Evolutionary conservation across 2,113 vertebrate genomes (phyloP).

Genomic region (Chamaetylas fuelleborni): DNA sequence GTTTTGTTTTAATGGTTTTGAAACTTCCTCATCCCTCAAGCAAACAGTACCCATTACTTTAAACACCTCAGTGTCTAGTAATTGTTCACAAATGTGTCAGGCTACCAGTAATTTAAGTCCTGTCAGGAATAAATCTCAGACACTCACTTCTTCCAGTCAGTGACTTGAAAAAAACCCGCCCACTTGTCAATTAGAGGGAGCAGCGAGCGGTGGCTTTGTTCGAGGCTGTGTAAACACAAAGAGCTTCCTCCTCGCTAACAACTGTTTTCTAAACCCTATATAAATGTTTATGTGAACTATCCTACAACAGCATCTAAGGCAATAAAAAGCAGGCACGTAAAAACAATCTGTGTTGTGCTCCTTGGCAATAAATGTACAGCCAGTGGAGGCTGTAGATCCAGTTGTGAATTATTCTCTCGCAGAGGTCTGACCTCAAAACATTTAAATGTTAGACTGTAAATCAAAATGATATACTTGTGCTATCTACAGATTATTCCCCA

Average conservation of each 20-base stretch:
- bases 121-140: slow-evolving; percentile 80
- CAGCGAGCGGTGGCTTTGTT: slow-evolving; percentile 77
- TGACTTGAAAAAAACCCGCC: slow-evolving; percentile 82
- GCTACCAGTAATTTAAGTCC: slow-evolving; percentile 80
- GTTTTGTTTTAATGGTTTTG: slow-evolving; percentile 70
- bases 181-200: slow-evolving; percentile 87
- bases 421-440: slow-evolving; percentile 76
- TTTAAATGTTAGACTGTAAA: slow-evolving; percentile 75
- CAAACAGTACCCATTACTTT: slow-evolving; percentile 76
- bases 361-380: slow-evolving; percentile 68
- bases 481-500: slow-evolving; percentile 50
- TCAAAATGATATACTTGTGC: slow-evolving; percentile 68
- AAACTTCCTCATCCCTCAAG: slow-evolving; percentile 75
- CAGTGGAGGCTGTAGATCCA: slow-evolving; percentile 60
- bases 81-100: slow-evolving; percentile 82
- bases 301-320: slow-evolving; percentile 56
- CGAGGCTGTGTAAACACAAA: slow-evolving; percentile 79
- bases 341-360: slow-evolving; percentile 56
- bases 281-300: slow-evolving; percentile 80
- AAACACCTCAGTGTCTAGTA: slow-evolving; percentile 79
- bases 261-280: slow-evolving; percentile 81
- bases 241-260: slow-evolving; percentile 78
- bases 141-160: slow-evolving; percentile 80
- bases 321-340: slow-evolving; percentile 64
- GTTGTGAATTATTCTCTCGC: slow-evolving; percentile 72